Evolutionary conservation across 1,140 invertebrate genomes (phyloP), one percentile per base, ranked within the genome.

Genomic region (Anastrepha obliqua): DNA sequence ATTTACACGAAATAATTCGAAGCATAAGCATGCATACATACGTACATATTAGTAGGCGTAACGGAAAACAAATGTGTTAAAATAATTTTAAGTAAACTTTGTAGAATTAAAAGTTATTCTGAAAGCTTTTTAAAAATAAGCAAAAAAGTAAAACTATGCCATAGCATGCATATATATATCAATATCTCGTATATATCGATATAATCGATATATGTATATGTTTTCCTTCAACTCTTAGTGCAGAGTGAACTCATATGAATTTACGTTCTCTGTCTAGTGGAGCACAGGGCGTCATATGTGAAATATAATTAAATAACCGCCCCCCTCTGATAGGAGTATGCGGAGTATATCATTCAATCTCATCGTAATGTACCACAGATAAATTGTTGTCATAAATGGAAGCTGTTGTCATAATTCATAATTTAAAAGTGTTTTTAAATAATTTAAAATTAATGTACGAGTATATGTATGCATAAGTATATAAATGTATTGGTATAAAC

Each of bases 11-110:
- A 58, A 67, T 78, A 55, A 67, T 86, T 78, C 86, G 81, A 59
- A 85, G 85, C 47, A 89, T 29, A 29, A 29, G 29, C 29, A 29
- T 29, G 29, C 29, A 29, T 29, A 29, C 29, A 29, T 29, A 29
- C 29, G 29, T 29, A 29, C 60, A 59, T 42, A 85, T 86, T 89
- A 81, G 89, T 90, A 85, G 62, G 9, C 86, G 86, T 91, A 91
- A 88, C 85, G 1, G 74, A 55, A 81, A 81, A 74, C 42, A 13
- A 74, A 55, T 58, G 74, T 81, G 74, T 81, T 81, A 81, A 81
- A 81, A 4, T 81, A 81, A n/a, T 81, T 81, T 81, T 81, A 81
- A 55, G n/a, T 51, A 6, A 81, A 81, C 51, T 55, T 55, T 55
- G 51, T 58, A 11, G 55, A 55, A 39, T 4, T 29, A 3, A 55